phyloP scores from a whole-genome alignment of 2,113 vertebrate genomes.

The Dicaeum eximium region DNA sequence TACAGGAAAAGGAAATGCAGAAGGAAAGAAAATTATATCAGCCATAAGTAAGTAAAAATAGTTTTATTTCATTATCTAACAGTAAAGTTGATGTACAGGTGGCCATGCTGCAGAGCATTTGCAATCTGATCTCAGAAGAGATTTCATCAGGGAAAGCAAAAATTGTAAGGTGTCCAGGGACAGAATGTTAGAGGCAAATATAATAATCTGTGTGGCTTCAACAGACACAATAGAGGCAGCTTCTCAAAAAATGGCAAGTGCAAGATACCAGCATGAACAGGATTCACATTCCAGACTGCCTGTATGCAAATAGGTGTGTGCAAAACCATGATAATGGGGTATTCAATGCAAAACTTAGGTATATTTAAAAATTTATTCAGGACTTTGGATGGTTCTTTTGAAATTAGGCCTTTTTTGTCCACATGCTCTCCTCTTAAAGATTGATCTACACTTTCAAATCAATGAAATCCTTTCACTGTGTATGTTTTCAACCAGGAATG shows the following conservation, averaged over 20 bases:
- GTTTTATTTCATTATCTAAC: background rate
- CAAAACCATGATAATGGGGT: background rate
- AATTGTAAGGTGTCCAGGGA: background rate
- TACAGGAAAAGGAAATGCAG: background rate
- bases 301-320: background rate
- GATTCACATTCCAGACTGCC: background rate
- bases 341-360: background rate
- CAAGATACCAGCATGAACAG: background rate
- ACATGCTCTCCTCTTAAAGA: background rate
- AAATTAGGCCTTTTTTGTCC: slow-evolving; percentile 1
- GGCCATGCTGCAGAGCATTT: background rate
- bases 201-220: background rate
- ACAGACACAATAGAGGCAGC: background rate
- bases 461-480: background rate
- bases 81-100: background rate
- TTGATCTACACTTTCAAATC: background rate
- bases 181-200: background rate
- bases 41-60: background rate
- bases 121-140: background rate
- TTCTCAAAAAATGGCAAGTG: background rate
- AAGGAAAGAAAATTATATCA: background rate
- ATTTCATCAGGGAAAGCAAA: background rate
- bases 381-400: background rate
- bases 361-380: slow-evolving; percentile 2
- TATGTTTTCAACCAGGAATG: background rate